Conservation (phyloP, 2,888 invertebrate species). For the Patella depressa region DNA sequence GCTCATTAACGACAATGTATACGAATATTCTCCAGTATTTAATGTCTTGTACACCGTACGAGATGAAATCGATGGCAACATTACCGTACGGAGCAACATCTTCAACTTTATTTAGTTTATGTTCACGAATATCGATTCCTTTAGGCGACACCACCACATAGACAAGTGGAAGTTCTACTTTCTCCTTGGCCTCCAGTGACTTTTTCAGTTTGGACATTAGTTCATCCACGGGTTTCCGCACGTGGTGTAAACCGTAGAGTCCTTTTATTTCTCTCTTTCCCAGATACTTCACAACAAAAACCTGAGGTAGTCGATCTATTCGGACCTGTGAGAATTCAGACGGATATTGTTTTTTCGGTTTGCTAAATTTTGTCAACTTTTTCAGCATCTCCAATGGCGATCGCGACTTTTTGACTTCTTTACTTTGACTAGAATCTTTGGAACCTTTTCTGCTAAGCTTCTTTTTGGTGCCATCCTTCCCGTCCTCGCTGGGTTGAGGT, state of each 20-base stretch:
- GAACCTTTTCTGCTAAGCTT: conserved; percentile 27
- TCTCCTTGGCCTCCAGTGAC: conserved; percentile 47
- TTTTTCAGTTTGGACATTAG: conserved; percentile 61
- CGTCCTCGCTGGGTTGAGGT: neutral
- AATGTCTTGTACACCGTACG: conserved; percentile 70
- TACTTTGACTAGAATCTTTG: conserved; percentile 28
- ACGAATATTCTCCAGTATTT: conserved; percentile 68
- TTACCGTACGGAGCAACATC: conserved; percentile 46
- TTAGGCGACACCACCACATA: conserved; percentile 63
- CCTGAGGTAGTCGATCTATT: conserved; percentile 67
- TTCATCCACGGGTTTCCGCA: conserved; percentile 66
- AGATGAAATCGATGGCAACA: conserved; percentile 69
- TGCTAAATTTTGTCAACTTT: conserved; percentile 54
- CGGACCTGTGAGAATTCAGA: conserved; percentile 57
- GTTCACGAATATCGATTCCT: conserved; percentile 63
- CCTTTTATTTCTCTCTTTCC: conserved; percentile 63
- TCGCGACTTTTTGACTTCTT: conserved; percentile 33
- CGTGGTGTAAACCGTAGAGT: conserved; percentile 65
- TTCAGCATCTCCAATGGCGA: conserved; percentile 50
- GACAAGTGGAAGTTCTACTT: conserved; percentile 64
- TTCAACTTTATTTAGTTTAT: conserved; percentile 57
- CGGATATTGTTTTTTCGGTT: conserved; percentile 30
- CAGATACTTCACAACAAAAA: conserved; percentile 69
- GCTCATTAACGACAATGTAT: conserved; percentile 68
- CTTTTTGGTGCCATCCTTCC: conserved; percentile 25